A percentile compares a stretch with the other conserved stretches of the same genome.
These are phyloP conservation scores for Scylla paramamosain DNA, from an alignment of 1,140 invertebrate species.

Conservation along the genomic window DNA sequence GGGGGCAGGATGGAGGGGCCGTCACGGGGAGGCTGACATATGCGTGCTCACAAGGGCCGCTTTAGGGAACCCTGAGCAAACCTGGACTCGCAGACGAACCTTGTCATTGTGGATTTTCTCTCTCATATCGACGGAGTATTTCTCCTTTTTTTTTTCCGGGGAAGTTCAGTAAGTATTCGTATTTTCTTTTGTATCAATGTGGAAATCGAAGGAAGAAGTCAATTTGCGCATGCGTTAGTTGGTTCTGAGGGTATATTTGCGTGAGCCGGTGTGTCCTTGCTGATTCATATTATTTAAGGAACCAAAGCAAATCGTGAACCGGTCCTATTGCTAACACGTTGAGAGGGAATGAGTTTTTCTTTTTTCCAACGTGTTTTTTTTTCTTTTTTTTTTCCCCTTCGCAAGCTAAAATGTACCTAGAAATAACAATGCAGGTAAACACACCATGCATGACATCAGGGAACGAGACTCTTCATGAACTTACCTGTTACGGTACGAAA, in stretches of 20 bases:
- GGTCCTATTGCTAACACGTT: not conserved
- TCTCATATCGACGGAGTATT: slow-evolving; percentile 40
- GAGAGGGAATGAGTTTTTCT: not conserved
- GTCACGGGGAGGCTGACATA: not conserved
- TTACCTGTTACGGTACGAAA: not conserved
- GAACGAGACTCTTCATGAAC: not conserved
- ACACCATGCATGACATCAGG: not conserved
- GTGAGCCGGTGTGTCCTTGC: not conserved
- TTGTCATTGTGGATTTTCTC: slow-evolving; percentile 41
- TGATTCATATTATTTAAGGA: not conserved
- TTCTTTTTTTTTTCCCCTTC: not conserved
- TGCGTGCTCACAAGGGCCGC: not conserved
- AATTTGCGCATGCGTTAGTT: slow-evolving; percentile 37
- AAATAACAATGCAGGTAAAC: slow-evolving; percentile 16
- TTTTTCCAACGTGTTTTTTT: not conserved
- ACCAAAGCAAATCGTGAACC: not conserved
- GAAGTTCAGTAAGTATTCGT: not conserved
- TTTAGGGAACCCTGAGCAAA: not conserved
- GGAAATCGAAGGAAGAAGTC: slow-evolving; percentile 35
- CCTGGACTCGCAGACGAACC: not conserved
- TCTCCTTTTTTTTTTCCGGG: not conserved
- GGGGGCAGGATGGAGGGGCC: not conserved
- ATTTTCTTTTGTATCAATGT: not conserved
- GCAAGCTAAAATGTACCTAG: not conserved
- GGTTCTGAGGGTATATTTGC: not conserved